These are phyloP conservation scores for Habrosyne pyritoides DNA, from an alignment of 2,888 invertebrate genomes.

Conservation along the genomic window DNA sequence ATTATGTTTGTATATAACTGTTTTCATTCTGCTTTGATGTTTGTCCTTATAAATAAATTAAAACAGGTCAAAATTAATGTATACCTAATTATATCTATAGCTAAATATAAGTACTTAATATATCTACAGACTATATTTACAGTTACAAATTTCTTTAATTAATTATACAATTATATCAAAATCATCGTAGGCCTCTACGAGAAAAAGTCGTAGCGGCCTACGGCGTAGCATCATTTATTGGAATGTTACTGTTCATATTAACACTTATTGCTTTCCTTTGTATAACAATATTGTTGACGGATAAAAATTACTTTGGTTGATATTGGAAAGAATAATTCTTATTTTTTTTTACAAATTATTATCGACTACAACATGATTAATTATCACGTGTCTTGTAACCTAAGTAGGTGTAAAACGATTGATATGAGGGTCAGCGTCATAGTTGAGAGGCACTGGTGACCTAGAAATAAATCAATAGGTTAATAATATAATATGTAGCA, in stretches of 20 bases:
- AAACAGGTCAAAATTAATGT: not conserved
- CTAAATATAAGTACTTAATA: not conserved
- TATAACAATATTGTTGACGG: no score
- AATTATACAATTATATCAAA: not conserved
- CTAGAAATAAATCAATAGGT: constrained; percentile 32
- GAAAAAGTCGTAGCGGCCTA: not conserved
- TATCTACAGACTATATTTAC: not conserved
- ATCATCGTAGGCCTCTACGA: not conserved
- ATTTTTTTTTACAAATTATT: not conserved
- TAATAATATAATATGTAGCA: constrained; percentile 9
- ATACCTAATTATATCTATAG: not conserved
- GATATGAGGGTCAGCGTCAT: constrained; percentile 24
- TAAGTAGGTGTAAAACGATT: constrained; percentile 28
- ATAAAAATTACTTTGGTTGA: no score
- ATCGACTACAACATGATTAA: not conserved
- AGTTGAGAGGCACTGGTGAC: constrained; percentile 17
- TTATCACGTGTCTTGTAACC: constrained; percentile 42
- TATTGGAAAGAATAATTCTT: no score
- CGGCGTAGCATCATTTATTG: not conserved
- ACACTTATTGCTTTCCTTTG: no score
- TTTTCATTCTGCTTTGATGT: not conserved
- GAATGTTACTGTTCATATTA: no score
- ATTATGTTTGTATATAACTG: not conserved
- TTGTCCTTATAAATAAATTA: not conserved
- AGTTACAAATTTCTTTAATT: not conserved